A percentile compares a stretch with the other conserved stretches of the same genome.
Evolutionary conservation across 2,888 invertebrate species (phyloP).

Genomic region (Marasmarcha lunaedactyla): DNA sequence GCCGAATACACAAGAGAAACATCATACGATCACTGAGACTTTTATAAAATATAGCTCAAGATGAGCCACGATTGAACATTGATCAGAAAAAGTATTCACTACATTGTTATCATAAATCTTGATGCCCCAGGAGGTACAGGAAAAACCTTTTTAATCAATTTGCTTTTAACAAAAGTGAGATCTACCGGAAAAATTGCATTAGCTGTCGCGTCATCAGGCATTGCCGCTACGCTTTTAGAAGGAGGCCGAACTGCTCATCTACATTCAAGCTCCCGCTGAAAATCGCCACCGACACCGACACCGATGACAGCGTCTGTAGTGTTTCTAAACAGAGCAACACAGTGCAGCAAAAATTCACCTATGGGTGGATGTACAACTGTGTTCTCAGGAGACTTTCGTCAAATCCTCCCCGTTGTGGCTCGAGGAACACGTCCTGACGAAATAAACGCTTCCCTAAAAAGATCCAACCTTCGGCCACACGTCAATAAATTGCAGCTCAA

Average conservation of each 20-base stretch:
- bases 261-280: constrained; percentile 13
- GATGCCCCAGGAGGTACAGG: too few species aligned
- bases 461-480: constrained; percentile 10
- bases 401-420: constrained; percentile 18
- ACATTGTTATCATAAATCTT: constrained; percentile 10
- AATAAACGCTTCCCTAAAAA: too few species aligned
- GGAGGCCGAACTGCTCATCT: too few species aligned
- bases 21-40: too few species aligned
- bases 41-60: too few species aligned
- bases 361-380: constrained; percentile 19
- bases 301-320: constrained; percentile 17
- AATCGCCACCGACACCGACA: constrained; percentile 18
- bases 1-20: too few species aligned
- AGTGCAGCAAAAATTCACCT: constrained; percentile 16
- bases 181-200: too few species aligned
- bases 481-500: constrained; percentile 20
- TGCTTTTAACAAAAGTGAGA: too few species aligned
- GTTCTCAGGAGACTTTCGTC: constrained; percentile 19
- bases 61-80: too few species aligned
- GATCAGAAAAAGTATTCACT: constrained; percentile 15
- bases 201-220: too few species aligned
- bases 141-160: too few species aligned
- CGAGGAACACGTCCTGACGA: constrained; percentile 14
- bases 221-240: too few species aligned
- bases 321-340: constrained; percentile 22